Percentiles rank a stretch among this genome's conserved stretches.
Evolutionary conservation across 2,113 vertebrate species (phyloP).

Genomic region (Gasterosteus aculeatus): DNA sequence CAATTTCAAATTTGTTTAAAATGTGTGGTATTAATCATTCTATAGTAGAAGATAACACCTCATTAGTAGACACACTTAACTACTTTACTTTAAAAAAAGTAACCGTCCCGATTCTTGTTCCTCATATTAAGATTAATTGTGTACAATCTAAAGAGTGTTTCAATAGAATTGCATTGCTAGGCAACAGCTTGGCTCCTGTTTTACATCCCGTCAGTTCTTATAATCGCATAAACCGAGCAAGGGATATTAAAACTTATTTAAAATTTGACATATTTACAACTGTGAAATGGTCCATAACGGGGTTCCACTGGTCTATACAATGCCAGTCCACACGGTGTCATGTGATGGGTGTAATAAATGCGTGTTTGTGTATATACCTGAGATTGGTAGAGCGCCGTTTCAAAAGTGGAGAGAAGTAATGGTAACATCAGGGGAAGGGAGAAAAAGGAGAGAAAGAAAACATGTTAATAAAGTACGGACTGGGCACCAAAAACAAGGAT

Average conservation of each 20-base stretch:
- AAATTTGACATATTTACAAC: background rate
- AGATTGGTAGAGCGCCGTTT: conserved; percentile 22
- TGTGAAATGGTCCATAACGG: background rate
- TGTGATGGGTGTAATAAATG: background rate
- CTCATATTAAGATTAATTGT: background rate
- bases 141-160: background rate
- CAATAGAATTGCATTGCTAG: background rate
- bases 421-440: conserved; percentile 38
- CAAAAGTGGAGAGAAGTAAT: background rate
- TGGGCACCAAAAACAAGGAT: conserved; percentile 14
- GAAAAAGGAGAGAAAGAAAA: conserved; percentile 11
- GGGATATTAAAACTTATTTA: background rate
- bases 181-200: background rate
- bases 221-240: background rate
- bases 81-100: background rate
- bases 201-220: background rate
- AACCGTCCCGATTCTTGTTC: background rate
- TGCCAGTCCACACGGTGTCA: background rate
- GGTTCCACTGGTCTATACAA: background rate
- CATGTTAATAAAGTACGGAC: conserved; percentile 27
- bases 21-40: background rate
- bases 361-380: conserved; percentile 65
- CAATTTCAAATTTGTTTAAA: background rate
- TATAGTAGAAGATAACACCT: background rate
- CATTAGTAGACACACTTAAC: background rate